Base-by-base conservation (phyloP, 2,113 vertebrate species). In the Sphaerodactylus townsendi region DNA sequence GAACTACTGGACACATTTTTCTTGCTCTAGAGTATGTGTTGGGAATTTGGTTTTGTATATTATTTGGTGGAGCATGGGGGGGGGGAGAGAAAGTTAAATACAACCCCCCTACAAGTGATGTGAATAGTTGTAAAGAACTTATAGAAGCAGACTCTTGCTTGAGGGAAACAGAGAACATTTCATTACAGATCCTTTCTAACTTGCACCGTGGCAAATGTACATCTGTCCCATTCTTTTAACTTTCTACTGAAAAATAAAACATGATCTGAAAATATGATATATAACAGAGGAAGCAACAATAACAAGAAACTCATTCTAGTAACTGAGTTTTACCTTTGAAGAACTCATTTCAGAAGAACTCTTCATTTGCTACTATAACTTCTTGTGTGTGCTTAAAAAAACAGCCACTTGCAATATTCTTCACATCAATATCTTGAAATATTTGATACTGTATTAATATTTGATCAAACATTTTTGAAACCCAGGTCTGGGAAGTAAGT, bases 401-500 rank as follows among this genome's bases (percentile, higher is more conserved):
- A 10, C 62, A 28, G 83, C 66, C 85, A 71, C 33, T 48, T 33
- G 56, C 79, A 91, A 91, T 66, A 84, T 93, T 89, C 79, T 70
- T 82, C 11, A 77, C 70, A 62, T 87, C 75, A 92, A 59, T 35
- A 86, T 65, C 78, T 46, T n/a, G n/a, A 7, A 87, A 92, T 93
- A 92, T 86, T 91, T 39, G 84, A 91, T 93, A 89, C 90, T 11
- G 39, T 65, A 77, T 87, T 75, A 78, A 82, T 93, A 82, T 44
- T 90, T 86, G 72, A 84, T 89, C 84, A 92, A 90, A 90, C 5
- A 69, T 91, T 78, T 77, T 41, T 65, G 28, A 64, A 77, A 65
- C 23, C 11, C 23, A 8, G 69, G n/a, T 80, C 46, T 78, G 85
- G 87, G 77, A 30, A 84, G 62, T 68, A 69, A 70, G 77, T 65